Conservation (phyloP, 2,888 invertebrate species). For the Siphonodentalium dalli region DNA sequence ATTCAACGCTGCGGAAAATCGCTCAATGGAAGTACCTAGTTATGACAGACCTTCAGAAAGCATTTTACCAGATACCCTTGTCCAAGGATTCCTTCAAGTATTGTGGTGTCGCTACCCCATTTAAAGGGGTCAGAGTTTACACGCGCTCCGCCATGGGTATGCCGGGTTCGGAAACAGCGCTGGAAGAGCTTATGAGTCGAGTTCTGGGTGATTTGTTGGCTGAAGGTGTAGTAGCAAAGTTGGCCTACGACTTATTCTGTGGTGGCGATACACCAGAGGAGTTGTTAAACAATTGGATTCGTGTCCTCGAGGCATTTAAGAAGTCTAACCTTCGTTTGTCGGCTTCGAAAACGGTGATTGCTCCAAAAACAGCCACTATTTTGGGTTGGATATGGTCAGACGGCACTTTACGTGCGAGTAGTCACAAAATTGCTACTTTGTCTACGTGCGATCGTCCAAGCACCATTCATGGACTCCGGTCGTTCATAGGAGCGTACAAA, state of each 20-base stretch:
- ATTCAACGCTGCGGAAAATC: constrained; percentile 11
- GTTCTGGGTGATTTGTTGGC: constrained; percentile 1
- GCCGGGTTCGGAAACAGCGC: background rate
- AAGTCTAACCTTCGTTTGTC: background rate
- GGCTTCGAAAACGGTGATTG: too few species aligned
- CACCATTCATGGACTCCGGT: background rate
- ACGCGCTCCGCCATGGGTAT: background rate
- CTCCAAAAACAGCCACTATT: too few species aligned
- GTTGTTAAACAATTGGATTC: constrained; percentile 9
- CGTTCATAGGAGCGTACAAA: constrained; percentile 8
- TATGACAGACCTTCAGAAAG: constrained; percentile 16
- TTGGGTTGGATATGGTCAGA: background rate
- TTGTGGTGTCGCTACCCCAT: constrained; percentile 19
- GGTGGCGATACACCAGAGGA: constrained; percentile 11
- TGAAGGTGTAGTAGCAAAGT: constrained; percentile 14
- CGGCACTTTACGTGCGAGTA: background rate
- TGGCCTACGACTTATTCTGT: constrained; percentile 19
- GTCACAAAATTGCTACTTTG: background rate
- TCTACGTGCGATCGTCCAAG: background rate
- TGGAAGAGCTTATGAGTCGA: background rate
- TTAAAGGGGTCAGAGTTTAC: constrained; percentile 4
- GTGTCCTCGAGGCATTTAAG: constrained; percentile 12
- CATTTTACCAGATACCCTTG: constrained; percentile 25
- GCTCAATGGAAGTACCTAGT: constrained; percentile 25
- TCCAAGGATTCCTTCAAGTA: constrained; percentile 5